phyloP scores from a whole-genome alignment of 2,797 vertebrate species.

The Pseudotriccus pelzelni region DNA sequence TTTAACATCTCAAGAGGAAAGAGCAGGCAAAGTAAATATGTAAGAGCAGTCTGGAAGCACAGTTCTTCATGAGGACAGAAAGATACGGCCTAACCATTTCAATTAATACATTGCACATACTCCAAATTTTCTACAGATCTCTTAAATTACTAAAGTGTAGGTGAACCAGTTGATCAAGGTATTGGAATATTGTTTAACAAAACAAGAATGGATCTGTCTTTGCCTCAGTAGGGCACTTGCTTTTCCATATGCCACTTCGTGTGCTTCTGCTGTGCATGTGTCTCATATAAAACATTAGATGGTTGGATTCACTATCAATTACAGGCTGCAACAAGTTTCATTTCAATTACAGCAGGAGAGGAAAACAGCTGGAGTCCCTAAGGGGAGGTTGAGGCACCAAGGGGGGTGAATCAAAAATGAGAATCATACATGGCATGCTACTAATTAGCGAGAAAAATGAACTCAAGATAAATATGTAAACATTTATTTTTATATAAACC shows the following conservation, averaged over 20 bases:
- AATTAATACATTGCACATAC: neutral
- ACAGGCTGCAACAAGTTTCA: constrained; percentile 77
- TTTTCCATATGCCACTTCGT: constrained; percentile 67
- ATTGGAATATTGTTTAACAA: neutral
- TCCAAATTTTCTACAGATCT: neutral
- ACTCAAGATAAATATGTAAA: constrained; percentile 49
- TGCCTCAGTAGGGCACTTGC: constrained; percentile 40
- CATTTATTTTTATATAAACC: constrained; percentile 39
- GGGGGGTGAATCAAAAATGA: constrained; percentile 68
- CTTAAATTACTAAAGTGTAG: neutral
- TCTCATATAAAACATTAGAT: constrained; percentile 78
- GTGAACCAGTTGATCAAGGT: neutral
- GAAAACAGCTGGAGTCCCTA: constrained; percentile 80
- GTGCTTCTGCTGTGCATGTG: constrained; percentile 71
- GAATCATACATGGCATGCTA: constrained; percentile 67
- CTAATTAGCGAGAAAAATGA: constrained; percentile 77
- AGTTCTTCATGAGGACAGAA: neutral
- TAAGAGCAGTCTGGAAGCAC: neutral
- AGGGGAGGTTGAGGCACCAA: constrained; percentile 64
- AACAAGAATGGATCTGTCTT: constrained; percentile 39
- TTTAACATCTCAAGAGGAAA: neutral
- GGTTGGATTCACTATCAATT: constrained; percentile 79
- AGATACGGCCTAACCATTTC: neutral
- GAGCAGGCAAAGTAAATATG: neutral
- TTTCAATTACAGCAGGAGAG: constrained; percentile 79